Base-by-base conservation (phyloP, 1,140 invertebrate genomes). In the Colletes latitarsis region DNA sequence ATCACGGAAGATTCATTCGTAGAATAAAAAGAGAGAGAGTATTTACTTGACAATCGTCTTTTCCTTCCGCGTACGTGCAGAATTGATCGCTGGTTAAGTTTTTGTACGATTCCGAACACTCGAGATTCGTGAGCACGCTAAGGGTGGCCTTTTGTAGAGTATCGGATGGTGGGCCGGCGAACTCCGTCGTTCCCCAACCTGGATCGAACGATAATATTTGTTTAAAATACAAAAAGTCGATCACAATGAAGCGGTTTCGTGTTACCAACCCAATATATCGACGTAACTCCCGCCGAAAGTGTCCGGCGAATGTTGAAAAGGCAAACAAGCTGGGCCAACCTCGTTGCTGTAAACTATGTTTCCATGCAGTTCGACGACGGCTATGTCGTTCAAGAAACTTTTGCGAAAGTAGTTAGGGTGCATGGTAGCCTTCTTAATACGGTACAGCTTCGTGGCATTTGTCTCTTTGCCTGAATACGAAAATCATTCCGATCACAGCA, bases 241-340 rank as follows among this genome's bases (percentile, higher is more conserved):
- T 46, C 4, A 46, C 43, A 9, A 12, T 14, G 14, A 57, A 4
- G 2, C 60, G 21, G 41, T 4, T 46, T 1, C n/a, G 57, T 46
- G 68, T 57, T 75, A 89, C 86, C 91, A 89, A 95, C 95, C 95
- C 80, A 95, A 83, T 41, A 94, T 88, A 6, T 92, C 93, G 0
- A 95, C 94, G n/a, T 60, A 87, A 46, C 88, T 62, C 19, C 94
- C 94, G 17, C 82, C 88, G 58, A 96, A 95, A 71, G 91, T 88
- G 17, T 92, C 86, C 3, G 71, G 82, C 0, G 81, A 64, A 79
- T 93, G 95, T 81, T 94, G 92, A 82, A 95, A 95, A 1, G 96
- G 96, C 49, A 97, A 87, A 91, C 96, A 97, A 19, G 94, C 95
- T 0, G 96, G 95, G 0, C 94, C 94, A 21, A 97, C 94, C 62